Base-by-base conservation (phyloP, 2,888 invertebrate species). In the Leptothorax acervorum region DNA sequence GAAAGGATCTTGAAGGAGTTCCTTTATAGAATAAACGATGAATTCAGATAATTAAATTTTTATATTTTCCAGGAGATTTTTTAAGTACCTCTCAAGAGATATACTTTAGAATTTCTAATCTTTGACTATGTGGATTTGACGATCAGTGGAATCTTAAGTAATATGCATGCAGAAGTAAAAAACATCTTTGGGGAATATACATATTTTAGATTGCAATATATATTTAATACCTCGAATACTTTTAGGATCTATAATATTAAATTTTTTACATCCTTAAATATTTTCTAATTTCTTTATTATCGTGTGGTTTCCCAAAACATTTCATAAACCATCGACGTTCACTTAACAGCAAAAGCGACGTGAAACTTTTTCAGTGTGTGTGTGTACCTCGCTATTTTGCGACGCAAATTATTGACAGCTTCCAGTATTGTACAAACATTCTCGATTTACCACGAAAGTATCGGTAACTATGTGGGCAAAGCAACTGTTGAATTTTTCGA, bases 401-500 rank as follows among this genome's bases (percentile, higher is more conserved):
- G 62, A 31, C 35, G 35, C 18, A 57, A 79, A 71, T 71, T 79
- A 71, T 79, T 71, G 60, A 60, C 71, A 79, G 35, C 42, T 60
- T 42, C 12, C 48, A 35, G n/a, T 11, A 60, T 79, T 60, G 71
- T 42, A 23, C n/a, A 55, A 71, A 71, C 71, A 73, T 73, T 73
- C 28, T 48, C 57, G 48, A 71, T 79, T 79, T 71, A 62, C 23
- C 23, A 39, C 60, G 12, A 79, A 71, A 79, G 60, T 62, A 79
- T 73, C 39, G 45, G 48, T 60, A 66, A 76, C 31, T 55, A 48
- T 42, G 60, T 48, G 48, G 18, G 45, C 35, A 12, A 48, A 35
- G 35, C 23, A 71, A 35, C 28, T 60, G 48, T 79, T 73, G 48
- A 79, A 73, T 79, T 79, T 79, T 73, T 73, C 28, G 60, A 79